A percentile compares a stretch with the other conserved stretches of the same genome.
These are phyloP conservation scores for Agrotis ipsilon DNA, from an alignment of 2,888 invertebrate species.

Conservation along the genomic window DNA sequence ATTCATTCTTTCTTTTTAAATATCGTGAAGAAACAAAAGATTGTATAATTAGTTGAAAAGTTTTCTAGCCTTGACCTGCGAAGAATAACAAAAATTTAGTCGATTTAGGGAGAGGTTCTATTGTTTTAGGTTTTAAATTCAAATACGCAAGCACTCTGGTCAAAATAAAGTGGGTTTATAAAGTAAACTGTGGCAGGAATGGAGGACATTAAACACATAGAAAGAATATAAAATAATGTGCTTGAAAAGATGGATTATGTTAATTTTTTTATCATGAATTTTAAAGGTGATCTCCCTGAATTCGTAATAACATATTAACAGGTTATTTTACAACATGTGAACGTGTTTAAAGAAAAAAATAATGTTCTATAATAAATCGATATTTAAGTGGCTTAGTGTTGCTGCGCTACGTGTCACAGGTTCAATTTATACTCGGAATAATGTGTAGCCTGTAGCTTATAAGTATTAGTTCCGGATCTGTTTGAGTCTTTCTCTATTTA, in stretches of 20 bases:
- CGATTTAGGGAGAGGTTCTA: slow-evolving; percentile 17
- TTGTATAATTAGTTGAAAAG: slow-evolving; percentile 23
- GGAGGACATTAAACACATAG: background rate
- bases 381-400: too few relatives aligned
- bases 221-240: background rate
- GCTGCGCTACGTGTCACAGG: too few relatives aligned
- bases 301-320: too few relatives aligned
- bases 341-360: too few relatives aligned
- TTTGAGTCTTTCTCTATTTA: too few relatives aligned
- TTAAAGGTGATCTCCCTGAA: too few relatives aligned
- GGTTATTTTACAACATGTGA: too few relatives aligned
- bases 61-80: slow-evolving; percentile 16
- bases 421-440: too few relatives aligned
- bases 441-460: too few relatives aligned
- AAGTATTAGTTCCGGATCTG: too few relatives aligned
- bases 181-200: slow-evolving; percentile 9
- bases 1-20: background rate
- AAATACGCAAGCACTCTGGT: slow-evolving; percentile 17
- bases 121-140: slow-evolving; percentile 26
- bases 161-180: slow-evolving; percentile 14
- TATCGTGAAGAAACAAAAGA: slow-evolving; percentile 9
- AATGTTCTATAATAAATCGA: too few relatives aligned
- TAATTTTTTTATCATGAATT: too few relatives aligned
- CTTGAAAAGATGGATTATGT: background rate
- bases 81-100: slow-evolving; percentile 27